These are phyloP conservation scores for Psophia crepitans DNA, from an alignment of 2,113 vertebrate species.

Conservation along the genomic window DNA sequence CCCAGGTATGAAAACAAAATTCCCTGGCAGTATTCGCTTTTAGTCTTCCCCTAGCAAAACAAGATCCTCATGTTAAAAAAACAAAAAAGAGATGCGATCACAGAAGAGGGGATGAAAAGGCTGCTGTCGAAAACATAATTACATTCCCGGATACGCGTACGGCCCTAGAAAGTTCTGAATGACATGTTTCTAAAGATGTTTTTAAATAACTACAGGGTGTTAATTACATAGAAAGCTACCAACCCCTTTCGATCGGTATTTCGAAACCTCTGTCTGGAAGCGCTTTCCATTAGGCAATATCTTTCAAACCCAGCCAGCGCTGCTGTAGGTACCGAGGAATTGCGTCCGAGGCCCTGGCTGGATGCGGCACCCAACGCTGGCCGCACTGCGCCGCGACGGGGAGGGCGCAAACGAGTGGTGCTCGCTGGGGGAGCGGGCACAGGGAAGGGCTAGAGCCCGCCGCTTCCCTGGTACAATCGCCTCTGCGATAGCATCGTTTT, in stretches of 20 bases:
- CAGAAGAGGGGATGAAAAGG: background rate
- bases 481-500: background rate
- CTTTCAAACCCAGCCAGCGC: background rate
- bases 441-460: background rate
- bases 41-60: background rate
- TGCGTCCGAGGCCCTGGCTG: fast-evolving
- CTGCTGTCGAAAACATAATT: background rate
- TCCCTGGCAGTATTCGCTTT: background rate
- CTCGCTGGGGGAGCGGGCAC: background rate
- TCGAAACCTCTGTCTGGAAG: background rate
- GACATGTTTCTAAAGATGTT: background rate
- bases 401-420: fast-evolving
- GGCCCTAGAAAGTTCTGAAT: background rate
- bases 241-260: background rate
- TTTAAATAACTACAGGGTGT: background rate
- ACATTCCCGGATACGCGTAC: fast-evolving
- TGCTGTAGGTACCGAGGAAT: background rate
- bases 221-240: background rate
- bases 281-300: background rate
- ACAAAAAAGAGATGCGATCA: background rate
- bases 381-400: fast-evolving
- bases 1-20: constrained; percentile 10
- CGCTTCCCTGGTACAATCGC: fast-evolving
- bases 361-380: fast-evolving
- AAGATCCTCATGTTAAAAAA: background rate